A percentile compares a stretch with the other conserved stretches of the same genome.
These are phyloP conservation scores for Bellardia pandia DNA, from an alignment of 2,888 invertebrate genomes.

Conservation along the genomic window DNA sequence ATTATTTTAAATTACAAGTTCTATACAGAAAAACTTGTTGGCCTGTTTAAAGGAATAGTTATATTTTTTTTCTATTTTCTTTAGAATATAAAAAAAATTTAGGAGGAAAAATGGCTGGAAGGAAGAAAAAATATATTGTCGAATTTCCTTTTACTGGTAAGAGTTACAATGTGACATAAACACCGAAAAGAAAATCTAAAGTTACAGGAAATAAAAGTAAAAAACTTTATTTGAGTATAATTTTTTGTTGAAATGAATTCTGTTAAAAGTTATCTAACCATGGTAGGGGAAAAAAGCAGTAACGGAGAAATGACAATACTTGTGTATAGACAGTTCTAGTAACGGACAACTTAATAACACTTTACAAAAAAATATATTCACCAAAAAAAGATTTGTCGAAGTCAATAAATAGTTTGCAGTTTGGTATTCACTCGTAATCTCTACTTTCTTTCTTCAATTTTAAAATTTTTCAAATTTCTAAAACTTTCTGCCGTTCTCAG, in stretches of 20 bases:
- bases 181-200: background rate
- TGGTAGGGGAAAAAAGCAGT: background rate
- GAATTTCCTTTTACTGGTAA: too few relatives aligned
- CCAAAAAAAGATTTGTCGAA: too few relatives aligned
- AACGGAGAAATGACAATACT: background rate
- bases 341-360: background rate
- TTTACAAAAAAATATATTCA: background rate
- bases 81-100: slow-evolving; percentile 11
- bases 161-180: too few relatives aligned
- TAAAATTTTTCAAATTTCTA: too few relatives aligned
- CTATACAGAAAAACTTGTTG: slow-evolving; percentile 32
- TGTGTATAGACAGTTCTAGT: background rate
- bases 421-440: too few relatives aligned
- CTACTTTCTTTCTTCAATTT: too few relatives aligned
- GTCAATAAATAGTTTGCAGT: too few relatives aligned
- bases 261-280: slow-evolving; percentile 28
- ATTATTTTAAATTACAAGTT: slow-evolving; percentile 22
- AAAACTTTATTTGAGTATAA: slow-evolving; percentile 18
- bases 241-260: slow-evolving; percentile 43
- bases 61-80: too few relatives aligned
- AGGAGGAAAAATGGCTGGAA: slow-evolving; percentile 1
- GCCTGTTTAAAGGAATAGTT: slow-evolving; percentile 10
- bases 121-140: background rate
- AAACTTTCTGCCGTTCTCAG: too few relatives aligned
- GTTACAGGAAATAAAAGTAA: slow-evolving; percentile 37